Evolutionary conservation across 2,797 vertebrate species (phyloP).

Genomic region (Smutsia gigantea): DNA sequence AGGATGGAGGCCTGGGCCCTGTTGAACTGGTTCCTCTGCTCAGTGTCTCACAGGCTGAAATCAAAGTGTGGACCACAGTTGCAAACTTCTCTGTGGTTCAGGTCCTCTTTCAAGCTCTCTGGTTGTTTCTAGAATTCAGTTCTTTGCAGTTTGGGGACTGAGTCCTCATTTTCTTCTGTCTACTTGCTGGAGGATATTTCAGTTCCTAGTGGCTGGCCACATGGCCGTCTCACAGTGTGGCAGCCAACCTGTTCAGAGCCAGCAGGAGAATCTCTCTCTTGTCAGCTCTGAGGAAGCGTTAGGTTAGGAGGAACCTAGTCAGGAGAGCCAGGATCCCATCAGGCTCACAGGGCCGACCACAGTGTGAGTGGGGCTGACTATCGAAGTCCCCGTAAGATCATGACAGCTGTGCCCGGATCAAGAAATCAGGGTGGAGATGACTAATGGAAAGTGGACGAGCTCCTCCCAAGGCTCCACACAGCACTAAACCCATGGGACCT

Average conservation of each 20-base stretch:
- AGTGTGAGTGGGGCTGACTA: fast-evolving
- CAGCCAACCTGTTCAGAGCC: background rate
- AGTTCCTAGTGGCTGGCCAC: background rate
- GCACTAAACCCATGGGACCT: fast-evolving
- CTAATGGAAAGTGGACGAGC: background rate
- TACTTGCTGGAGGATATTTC: background rate
- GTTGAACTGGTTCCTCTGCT: background rate
- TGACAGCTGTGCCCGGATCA: fast-evolving
- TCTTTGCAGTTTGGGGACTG: background rate
- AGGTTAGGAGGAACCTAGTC: background rate
- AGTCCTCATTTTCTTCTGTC: background rate
- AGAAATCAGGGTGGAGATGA: background rate
- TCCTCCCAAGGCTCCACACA: background rate
- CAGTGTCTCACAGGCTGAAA: background rate
- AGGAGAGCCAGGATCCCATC: background rate
- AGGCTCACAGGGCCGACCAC: no score
- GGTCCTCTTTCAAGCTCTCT: background rate
- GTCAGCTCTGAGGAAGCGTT: background rate
- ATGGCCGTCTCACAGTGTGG: background rate
- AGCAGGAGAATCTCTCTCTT: background rate
- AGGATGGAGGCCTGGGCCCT: no score
- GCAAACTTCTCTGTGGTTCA: background rate
- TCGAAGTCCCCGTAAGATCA: background rate
- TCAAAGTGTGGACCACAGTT: background rate
- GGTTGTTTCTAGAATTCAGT: background rate